These are phyloP conservation scores for Euthynnus affinis DNA, from an alignment of 2,797 vertebrate genomes.

Conservation along the genomic window DNA sequence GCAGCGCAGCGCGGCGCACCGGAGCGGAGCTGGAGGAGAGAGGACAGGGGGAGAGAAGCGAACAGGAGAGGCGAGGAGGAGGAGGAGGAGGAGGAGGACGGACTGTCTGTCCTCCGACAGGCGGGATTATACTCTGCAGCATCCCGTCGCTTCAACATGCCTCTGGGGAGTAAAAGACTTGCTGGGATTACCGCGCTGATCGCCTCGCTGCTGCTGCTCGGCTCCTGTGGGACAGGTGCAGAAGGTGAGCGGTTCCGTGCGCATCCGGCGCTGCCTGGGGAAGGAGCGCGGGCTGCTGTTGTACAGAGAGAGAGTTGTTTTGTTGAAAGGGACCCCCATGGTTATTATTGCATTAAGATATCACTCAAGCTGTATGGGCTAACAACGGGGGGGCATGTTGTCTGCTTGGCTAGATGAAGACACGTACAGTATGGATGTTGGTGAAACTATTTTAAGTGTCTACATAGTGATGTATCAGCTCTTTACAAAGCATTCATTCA, in stretches of 20 bases:
- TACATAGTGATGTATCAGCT: not conserved
- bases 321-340: not conserved
- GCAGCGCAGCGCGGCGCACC: constrained; percentile 55
- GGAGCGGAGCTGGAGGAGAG: constrained; percentile 66
- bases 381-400: not conserved
- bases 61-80: constrained; percentile 33
- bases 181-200: constrained; percentile 68
- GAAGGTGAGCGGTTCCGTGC: constrained; percentile 73
- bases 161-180: constrained; percentile 47
- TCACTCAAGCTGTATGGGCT: not conserved
- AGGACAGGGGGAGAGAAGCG: constrained; percentile 36
- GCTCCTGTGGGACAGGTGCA: constrained; percentile 71
- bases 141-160: constrained; percentile 69
- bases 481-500: not conserved
- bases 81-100: constrained; percentile 53
- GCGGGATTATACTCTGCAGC: constrained; percentile 52
- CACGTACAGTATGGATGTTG: not conserved
- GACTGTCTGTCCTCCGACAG: constrained; percentile 35
- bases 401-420: not conserved
- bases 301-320: not conserved
- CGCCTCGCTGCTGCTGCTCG: constrained; percentile 65
- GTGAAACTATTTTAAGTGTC: constrained; percentile 11
- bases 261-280: constrained; percentile 3
- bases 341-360: not conserved
- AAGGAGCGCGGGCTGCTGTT: not conserved